Base-by-base conservation (phyloP, 2,888 invertebrate genomes). In the Drosophila austrosaltans region DNA sequence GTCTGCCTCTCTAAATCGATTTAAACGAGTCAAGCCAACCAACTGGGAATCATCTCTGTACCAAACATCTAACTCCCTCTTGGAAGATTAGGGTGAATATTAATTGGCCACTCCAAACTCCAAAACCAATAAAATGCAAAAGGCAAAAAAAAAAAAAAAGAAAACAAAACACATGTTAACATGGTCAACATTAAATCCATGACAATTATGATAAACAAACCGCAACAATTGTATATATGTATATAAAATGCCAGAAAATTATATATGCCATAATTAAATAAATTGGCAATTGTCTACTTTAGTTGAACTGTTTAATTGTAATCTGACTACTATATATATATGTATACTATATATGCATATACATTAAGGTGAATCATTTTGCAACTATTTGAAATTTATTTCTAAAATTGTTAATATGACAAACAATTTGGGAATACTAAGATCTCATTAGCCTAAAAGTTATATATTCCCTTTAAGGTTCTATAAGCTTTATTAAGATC, bases 1-100 rank as follows among this genome's bases (percentile, higher is more conserved):
- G 74, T 10, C 56, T 53, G 60, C 42, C 4, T 20, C 42, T 60
- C 76, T 78, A 79, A 87, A 81, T 85, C 86, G 86, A 81, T 89
- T 86, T 20, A 82, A 85, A 87, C 16, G 79, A 82, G 82, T 87
- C 87, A 76, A 79, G 16, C 16, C 79, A 78, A 58, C 30, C 44
- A 48, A 42, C 22, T 54, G 44, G 42, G 58, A 62, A 61, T 42
- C n/a, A 22, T 40, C 12, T 40, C 39, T 12, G 40, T 30, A 10
- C 36, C 36, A 36, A 3, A 3, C 36, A 4, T 36, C 36, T 36
- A 22, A 54, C n/a, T 40, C 40, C 20, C 53, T 22, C 16, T 56
- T 39, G 3, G 10, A 48, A 44, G 69, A 61, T 69, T 69, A 69
- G 69, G 69, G 56, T 22, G 57, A 54, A 39, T 12, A 36, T 48